Conservation (phyloP, 2,888 invertebrate species). For the Dione juno region DNA sequence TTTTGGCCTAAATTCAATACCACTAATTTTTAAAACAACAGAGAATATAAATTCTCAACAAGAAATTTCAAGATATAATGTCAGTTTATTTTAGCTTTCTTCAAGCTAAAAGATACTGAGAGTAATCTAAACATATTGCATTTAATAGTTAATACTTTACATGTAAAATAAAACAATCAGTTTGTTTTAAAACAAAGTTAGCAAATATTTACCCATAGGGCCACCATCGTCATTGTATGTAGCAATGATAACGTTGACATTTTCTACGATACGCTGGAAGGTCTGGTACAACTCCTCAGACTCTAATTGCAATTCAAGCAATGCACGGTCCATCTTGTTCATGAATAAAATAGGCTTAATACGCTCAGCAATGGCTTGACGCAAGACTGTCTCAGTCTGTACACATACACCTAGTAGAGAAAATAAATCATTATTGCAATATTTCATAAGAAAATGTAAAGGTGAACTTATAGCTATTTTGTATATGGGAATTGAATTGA, state of each 20-base stretch:
- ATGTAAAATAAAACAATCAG: not conserved
- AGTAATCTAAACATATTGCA: no score
- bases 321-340: constrained; percentile 99
- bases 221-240: constrained; percentile 99
- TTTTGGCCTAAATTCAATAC: no score
- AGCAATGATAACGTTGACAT: constrained; percentile 99
- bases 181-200: not conserved
- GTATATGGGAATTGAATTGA: not conserved
- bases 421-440: not conserved
- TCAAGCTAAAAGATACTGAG: no score
- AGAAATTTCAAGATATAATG: no score
- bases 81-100: no score
- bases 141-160: not conserved
- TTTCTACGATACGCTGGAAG: constrained; percentile 99
- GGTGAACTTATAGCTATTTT: not conserved
- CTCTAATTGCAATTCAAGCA: constrained; percentile 97
- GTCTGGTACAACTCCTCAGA: constrained; percentile 99
- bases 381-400: constrained; percentile 99
- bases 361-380: constrained; percentile 99
- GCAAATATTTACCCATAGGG: constrained; percentile 90
- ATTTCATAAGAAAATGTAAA: not conserved
- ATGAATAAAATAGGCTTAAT: constrained; percentile 99
- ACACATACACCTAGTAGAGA: constrained; percentile 96
- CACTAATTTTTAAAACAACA: no score
- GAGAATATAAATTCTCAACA: no score